phyloP scores from a whole-genome alignment of 1,140 invertebrate species.

The Sitodiplosis mosellana region DNA sequence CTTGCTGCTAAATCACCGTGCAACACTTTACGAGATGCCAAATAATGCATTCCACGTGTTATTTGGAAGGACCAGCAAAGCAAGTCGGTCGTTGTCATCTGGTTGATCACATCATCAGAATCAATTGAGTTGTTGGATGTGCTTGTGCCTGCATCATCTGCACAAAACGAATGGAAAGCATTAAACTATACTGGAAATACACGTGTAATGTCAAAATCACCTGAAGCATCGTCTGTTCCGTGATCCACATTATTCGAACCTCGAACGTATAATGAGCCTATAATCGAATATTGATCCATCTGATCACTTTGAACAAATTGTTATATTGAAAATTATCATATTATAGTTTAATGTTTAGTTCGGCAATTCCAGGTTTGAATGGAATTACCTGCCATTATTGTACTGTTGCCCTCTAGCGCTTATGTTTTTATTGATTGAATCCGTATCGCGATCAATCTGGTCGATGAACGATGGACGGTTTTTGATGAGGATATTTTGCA shows the following conservation, averaged over 20 bases:
- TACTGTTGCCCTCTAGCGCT: constrained; percentile 13
- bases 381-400: constrained; percentile 14
- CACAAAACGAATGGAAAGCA: no score
- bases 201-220: no score
- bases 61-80: constrained; percentile 87
- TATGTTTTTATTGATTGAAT: constrained; percentile 43
- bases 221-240: constrained; percentile 4
- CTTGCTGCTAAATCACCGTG: constrained; percentile 94
- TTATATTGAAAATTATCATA: no score
- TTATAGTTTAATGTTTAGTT: no score
- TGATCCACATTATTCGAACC: constrained; percentile 9
- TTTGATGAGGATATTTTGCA: constrained; percentile 65
- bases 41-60: constrained; percentile 88
- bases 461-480: constrained; percentile 62
- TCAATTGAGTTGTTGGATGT: no score
- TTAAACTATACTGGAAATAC: no score
- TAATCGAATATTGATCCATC: no score
- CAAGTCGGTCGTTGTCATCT: constrained; percentile 63
- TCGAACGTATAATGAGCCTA: constrained; percentile 16
- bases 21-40: constrained; percentile 66
- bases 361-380: no score
- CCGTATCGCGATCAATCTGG: constrained; percentile 48
- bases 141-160: no score
- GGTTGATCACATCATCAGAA: no score
- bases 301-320: no score